Conservation (phyloP, 2,797 vertebrate species). For the Gymnoscopelus braueri region DNA sequence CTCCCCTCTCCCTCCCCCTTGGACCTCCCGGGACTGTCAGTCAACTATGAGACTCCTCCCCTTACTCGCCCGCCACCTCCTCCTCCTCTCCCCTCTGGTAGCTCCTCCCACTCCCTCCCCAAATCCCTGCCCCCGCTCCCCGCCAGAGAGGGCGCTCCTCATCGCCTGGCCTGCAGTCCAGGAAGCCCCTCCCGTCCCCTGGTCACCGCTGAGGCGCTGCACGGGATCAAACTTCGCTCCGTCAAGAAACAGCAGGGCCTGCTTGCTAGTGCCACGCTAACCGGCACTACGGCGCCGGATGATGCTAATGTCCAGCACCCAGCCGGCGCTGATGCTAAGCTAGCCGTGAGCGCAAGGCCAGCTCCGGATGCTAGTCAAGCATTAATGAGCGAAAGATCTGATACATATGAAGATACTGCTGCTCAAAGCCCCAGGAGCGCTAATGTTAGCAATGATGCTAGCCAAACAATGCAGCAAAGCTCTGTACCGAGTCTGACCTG, state of each 20-base stretch:
- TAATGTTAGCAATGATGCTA: neutral
- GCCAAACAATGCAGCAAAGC: neutral
- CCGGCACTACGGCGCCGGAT: too few species aligned
- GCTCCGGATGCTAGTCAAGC: neutral
- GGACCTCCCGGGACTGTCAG: constrained; percentile 24
- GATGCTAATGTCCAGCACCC: neutral
- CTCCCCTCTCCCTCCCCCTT: constrained; percentile 25
- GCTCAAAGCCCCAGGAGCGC: neutral
- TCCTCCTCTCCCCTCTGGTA: neutral
- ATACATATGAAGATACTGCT: neutral
- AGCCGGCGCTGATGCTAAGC: neutral
- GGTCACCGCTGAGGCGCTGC: constrained; percentile 87
- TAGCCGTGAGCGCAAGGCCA: neutral
- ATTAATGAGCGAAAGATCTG: neutral
- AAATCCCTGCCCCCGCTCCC: constrained; percentile 9
- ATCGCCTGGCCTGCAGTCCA: constrained; percentile 48
- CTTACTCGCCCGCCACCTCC: constrained; percentile 51
- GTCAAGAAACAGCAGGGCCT: constrained; percentile 73
- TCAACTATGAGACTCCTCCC: constrained; percentile 57
- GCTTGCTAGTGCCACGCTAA: neutral
- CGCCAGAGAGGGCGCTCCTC: constrained; percentile 9
- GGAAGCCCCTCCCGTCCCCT: constrained; percentile 72
- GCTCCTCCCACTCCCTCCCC: neutral
- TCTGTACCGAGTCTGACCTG: neutral
- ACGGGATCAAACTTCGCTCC: constrained; percentile 86